Base-by-base conservation (phyloP, 2,113 vertebrate species). In the Oreotrochilus melanogaster region DNA sequence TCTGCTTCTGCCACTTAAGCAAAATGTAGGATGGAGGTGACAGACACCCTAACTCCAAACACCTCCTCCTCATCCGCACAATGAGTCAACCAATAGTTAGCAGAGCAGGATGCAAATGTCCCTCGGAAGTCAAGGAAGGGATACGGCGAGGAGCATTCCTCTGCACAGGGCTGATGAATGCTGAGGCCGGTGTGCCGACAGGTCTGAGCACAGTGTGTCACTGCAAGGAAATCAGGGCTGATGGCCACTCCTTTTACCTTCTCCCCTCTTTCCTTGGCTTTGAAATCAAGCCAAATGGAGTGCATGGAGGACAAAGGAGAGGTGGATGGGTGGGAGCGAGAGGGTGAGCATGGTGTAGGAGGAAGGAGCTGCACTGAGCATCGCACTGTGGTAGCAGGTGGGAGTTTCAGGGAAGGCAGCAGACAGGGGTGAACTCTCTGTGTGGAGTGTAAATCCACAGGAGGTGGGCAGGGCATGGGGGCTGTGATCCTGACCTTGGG, bases 401-500 rank as follows among this genome's bases (percentile, higher is more conserved):
- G 39, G 42, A 71, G 23, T 47, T 62, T 69, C 42, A 53, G 92
- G 82, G 91, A 65, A 89, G 91, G 18, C 66, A 88, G 83, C 37
- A 78, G 75, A 10, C 71, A 22, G 57, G 42, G 4, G 23, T 0
- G 18, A 88, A 78, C 67, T 76, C 69, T 95, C 87, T 70, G 11
- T 5, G 17, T 21, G 24, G n/a, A 81, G 72, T 61, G 72, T 95
- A 90, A 86, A 87, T 93, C 75, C 88, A 71, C 0, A 2, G 73
- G 64, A 96, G 78, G 86, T 39, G 79, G 54, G 86, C 35, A 90
- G 67, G 81, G 93, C 93, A 74, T 54, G 4, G 12, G 87, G 84
- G 94, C 89, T 96, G 89, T 0, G 17, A 57, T 96, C 61, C 95
- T 93, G 96, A 98, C 95, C 97, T 96, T 95, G 86, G 92, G 92